Percentiles rank a stretch among this genome's conserved stretches.
These are phyloP conservation scores for Netelia virgata DNA, from an alignment of 2,888 invertebrate genomes.

Conservation along the genomic window DNA sequence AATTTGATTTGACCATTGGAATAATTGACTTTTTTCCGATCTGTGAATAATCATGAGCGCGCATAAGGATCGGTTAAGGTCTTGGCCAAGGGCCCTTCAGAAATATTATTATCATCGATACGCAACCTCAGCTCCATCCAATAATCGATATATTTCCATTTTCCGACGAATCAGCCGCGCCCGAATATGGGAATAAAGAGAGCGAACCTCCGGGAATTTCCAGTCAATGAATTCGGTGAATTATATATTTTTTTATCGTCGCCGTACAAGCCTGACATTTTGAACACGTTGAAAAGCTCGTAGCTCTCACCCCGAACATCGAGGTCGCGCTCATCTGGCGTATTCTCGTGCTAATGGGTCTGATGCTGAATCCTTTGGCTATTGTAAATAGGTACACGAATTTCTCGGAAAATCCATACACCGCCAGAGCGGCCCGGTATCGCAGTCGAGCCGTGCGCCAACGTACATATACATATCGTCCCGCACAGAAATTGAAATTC, in stretches of 20 bases:
- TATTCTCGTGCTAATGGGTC: constrained; percentile 48
- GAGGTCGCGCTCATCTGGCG: constrained; percentile 49
- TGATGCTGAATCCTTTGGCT: constrained; percentile 55
- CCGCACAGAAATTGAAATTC: no score
- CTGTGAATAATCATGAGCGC: no score
- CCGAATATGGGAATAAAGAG: background rate
- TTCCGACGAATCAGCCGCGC: background rate
- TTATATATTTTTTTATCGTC: constrained; percentile 20
- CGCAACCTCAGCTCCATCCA: background rate
- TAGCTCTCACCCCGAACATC: background rate
- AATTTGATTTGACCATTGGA: no score
- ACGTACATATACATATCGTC: no score
- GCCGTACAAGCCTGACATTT: background rate
- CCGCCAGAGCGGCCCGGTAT: constrained; percentile 7
- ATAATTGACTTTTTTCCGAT: no score
- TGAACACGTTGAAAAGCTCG: constrained; percentile 51
- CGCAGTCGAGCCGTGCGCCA: background rate
- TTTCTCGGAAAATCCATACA: constrained; percentile 34
- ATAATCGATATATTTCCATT: constrained; percentile 52
- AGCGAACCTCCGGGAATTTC: constrained; percentile 45
- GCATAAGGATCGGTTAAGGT: no score
- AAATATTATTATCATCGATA: no score
- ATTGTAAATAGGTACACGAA: constrained; percentile 50
- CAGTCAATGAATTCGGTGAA: constrained; percentile 38
- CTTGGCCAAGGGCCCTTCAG: no score